phyloP scores from a whole-genome alignment of 2,797 vertebrate species.

The Pseudomugil gertrudae region DNA sequence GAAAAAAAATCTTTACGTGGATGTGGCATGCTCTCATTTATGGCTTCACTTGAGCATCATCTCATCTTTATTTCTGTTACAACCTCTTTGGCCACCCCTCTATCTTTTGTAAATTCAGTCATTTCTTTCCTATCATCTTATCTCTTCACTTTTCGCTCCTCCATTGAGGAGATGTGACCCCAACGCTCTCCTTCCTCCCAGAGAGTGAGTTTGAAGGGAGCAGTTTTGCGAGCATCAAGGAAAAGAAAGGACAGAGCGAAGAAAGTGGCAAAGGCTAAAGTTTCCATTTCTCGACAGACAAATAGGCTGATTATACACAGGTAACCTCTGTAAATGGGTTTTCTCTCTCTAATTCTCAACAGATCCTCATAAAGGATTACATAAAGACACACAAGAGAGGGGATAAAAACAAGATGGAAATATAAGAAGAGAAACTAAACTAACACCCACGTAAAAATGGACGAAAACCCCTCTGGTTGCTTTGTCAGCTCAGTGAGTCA shows the following conservation, averaged over 20 bases:
- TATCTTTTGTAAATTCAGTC: conserved; percentile 65
- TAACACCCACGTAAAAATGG: conserved; percentile 43
- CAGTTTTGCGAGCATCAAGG: not conserved
- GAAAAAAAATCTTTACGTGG: not conserved
- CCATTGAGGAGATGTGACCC: conserved; percentile 57
- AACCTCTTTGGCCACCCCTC: conserved; percentile 32
- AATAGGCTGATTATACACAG: conserved; percentile 66
- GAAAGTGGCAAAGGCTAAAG: conserved; percentile 55
- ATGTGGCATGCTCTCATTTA: conserved; percentile 19
- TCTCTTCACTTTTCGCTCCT: conserved; percentile 55
- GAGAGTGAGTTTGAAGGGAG: conserved; percentile 27
- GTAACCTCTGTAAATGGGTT: conserved; percentile 78
- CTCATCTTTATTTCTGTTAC: conserved; percentile 47
- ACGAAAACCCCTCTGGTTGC: conserved; percentile 37
- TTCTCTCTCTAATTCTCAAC: conserved; percentile 75
- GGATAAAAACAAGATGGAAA: not conserved
- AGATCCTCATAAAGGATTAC: conserved; percentile 63
- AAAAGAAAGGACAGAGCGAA: conserved; percentile 5
- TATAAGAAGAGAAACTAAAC: conserved; percentile 11
- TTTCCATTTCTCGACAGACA: conserved; percentile 77
- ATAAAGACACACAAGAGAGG: conserved; percentile 52
- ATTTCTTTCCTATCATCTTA: conserved; percentile 66
- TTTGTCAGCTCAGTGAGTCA: conserved; percentile 43
- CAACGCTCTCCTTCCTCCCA: too few relatives aligned
- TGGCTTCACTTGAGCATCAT: conserved; percentile 19